Conservation (phyloP, 2,797 vertebrate genomes). For the Smutsia gigantea region DNA sequence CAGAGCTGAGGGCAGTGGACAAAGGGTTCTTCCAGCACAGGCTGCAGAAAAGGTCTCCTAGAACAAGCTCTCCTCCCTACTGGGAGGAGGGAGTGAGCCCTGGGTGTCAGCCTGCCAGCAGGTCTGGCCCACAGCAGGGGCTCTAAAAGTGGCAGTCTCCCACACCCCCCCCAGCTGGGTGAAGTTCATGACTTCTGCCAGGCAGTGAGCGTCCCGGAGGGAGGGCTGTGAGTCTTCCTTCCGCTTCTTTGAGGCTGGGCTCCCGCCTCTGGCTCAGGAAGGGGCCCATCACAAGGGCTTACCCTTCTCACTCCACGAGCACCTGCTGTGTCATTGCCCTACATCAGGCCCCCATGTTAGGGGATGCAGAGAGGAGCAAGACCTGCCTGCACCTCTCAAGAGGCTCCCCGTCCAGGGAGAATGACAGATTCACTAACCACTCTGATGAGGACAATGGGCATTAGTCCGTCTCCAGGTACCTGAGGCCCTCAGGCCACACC, state of each 20-base stretch:
- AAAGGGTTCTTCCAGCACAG: background rate
- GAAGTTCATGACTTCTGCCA: background rate
- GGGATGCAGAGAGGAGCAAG: background rate
- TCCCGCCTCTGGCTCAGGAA: background rate
- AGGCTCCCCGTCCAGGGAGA: background rate
- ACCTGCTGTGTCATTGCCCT: background rate
- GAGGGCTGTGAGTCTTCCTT: background rate
- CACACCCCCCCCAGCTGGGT: background rate
- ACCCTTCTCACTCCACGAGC: background rate
- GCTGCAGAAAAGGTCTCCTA: background rate
- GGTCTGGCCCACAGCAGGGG: background rate
- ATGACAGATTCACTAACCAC: background rate
- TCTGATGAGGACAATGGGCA: background rate
- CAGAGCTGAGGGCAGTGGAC: background rate
- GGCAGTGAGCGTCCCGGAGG: background rate
- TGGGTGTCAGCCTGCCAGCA: accelerated
- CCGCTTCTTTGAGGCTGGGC: background rate
- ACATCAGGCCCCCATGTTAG: background rate
- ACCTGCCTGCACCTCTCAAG: background rate
- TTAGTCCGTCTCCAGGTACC: background rate
- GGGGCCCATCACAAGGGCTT: background rate
- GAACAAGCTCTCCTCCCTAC: background rate
- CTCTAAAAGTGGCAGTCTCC: background rate
- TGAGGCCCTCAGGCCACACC: background rate
- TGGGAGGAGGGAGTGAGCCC: background rate